Evolutionary conservation across 1,140 invertebrate species (phyloP).

Genomic region (Formica exsecta): DNA sequence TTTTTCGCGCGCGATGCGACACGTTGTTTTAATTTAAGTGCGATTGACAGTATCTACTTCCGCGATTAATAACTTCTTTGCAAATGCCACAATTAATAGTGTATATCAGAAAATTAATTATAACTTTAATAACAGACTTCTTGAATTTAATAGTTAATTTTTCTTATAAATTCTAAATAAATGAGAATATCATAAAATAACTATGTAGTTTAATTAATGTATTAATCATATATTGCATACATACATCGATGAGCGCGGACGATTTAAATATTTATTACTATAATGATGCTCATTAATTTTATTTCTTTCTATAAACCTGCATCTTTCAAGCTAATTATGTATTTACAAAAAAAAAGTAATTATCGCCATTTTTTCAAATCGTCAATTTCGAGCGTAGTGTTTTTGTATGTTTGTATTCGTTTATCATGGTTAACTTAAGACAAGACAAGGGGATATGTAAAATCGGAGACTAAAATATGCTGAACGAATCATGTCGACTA

Average conservation of each 20-base stretch:
- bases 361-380: not conserved
- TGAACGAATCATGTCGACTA: slow-evolving; percentile 11
- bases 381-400: not conserved
- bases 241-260: not conserved
- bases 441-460: not conserved
- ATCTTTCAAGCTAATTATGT: not conserved
- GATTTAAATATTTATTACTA: not conserved
- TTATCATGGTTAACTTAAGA: slow-evolving; percentile 2
- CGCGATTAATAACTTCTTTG: slow-evolving; percentile 61
- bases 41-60: not conserved
- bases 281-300: not conserved
- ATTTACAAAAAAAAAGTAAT: not conserved
- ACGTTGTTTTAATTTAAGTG: not conserved
- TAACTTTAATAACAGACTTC: too few relatives aligned
- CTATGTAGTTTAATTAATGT: slow-evolving; percentile 5
- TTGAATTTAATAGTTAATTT: not conserved
- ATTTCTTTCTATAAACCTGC: slow-evolving; percentile 1
- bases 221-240: not conserved
- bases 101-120: not conserved
- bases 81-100: not conserved
- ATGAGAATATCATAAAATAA: not conserved
- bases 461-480: not conserved
- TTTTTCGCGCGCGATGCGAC: slow-evolving; percentile 20
- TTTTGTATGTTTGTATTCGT: not conserved
- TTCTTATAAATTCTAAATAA: not conserved